Evolutionary conservation across 1,140 invertebrate genomes (phyloP).

Genomic region (Leptinotarsa undecemlineata): DNA sequence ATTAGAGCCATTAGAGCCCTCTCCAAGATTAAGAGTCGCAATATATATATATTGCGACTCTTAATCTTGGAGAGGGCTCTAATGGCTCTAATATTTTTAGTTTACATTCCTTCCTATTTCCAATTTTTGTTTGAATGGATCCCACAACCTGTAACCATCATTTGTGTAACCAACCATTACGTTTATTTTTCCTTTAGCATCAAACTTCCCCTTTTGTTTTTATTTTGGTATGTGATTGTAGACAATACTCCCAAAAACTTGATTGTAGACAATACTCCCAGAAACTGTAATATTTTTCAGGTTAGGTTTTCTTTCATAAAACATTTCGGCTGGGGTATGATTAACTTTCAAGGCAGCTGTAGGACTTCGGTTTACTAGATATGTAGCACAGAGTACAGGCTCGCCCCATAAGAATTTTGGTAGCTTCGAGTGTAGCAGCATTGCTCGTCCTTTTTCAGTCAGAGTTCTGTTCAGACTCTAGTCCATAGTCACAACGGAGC

Average conservation of each 20-base stretch:
- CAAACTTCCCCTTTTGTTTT: constrained; percentile 39
- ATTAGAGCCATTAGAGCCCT: too few relatives aligned
- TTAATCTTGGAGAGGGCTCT: too few relatives aligned
- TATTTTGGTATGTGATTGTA: constrained; percentile 44
- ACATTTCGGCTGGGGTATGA: constrained; percentile 48
- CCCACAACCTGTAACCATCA: background rate
- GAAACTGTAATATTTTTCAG: constrained; percentile 34
- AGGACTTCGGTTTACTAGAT: constrained; percentile 50
- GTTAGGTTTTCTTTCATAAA: constrained; percentile 34
- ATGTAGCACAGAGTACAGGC: constrained; percentile 32
- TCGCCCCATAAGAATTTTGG: constrained; percentile 31
- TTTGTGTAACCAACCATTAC: background rate
- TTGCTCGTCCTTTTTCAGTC: constrained; percentile 14
- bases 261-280: constrained; percentile 40
- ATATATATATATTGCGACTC: too few relatives aligned
- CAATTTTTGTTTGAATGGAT: background rate
- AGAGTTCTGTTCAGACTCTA: constrained; percentile 11
- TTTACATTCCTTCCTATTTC: background rate
- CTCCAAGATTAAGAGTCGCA: too few relatives aligned
- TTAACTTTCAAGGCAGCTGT: constrained; percentile 39
- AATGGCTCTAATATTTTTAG: constrained; percentile 16
- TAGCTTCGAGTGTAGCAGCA: constrained; percentile 16
- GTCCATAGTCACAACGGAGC: background rate
- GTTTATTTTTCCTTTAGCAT: constrained; percentile 35
- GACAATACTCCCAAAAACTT: too few relatives aligned